phyloP scores from a whole-genome alignment of 2,888 invertebrate genomes.

The Stenotaenia linearis region DNA sequence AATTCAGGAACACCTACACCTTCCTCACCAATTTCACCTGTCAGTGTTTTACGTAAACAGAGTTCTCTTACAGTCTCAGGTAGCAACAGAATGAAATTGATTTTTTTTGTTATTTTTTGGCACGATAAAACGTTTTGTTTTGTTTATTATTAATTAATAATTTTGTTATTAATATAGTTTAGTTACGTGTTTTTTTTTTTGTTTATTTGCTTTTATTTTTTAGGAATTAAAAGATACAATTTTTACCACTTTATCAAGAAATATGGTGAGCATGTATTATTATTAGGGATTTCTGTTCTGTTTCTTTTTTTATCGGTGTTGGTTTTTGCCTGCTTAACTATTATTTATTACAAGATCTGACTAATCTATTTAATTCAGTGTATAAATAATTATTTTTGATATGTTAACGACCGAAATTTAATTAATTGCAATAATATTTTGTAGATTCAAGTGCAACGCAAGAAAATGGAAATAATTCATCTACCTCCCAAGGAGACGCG shows the following conservation, averaged over 20 bases:
- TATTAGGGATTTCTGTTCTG: neutral
- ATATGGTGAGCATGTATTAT: constrained; percentile 37
- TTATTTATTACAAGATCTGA: too few relatives aligned
- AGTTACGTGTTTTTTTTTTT: constrained; percentile 38
- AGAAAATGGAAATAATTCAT: constrained; percentile 14
- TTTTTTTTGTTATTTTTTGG: constrained; percentile 35
- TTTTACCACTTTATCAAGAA: constrained; percentile 38
- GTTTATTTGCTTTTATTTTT: constrained; percentile 22
- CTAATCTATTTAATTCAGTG: too few relatives aligned
- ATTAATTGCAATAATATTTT: neutral
- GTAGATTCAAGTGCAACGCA: neutral
- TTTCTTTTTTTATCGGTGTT: neutral
- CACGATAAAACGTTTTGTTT: neutral
- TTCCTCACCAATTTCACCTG: constrained; percentile 32
- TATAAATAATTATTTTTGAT: too few relatives aligned
- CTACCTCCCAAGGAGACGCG: neutral
- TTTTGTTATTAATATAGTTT: neutral
- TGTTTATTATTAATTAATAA: constrained; percentile 38
- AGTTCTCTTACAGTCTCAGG: constrained; percentile 16
- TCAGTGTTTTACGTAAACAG: constrained; percentile 7
- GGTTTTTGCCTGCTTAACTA: too few relatives aligned
- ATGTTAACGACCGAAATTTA: too few relatives aligned
- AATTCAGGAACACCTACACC: constrained; percentile 34
- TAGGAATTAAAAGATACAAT: constrained; percentile 35
- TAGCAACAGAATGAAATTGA: neutral